phyloP scores from a whole-genome alignment of 2,113 vertebrate genomes.

The Sciurus niger region DNA sequence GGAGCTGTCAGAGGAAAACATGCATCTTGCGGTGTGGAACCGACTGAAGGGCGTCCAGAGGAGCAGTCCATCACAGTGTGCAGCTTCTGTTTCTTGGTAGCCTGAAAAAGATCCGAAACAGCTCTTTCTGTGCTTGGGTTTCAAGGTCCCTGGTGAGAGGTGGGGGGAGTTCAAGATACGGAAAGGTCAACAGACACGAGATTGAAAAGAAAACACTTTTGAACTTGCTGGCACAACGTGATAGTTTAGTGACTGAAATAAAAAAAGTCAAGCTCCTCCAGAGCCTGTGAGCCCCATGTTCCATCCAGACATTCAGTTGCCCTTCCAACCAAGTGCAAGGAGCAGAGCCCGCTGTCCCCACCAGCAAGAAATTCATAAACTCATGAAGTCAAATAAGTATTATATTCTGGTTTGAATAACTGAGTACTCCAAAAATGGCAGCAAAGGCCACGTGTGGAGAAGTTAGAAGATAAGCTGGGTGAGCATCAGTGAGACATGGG shows the following conservation, averaged over 20 bases:
- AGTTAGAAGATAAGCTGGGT: background rate
- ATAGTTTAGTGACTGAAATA: background rate
- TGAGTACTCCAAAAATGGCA: background rate
- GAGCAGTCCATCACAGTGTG: slow-evolving; percentile 92
- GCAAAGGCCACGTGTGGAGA: background rate
- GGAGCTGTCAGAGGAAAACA: slow-evolving; percentile 95
- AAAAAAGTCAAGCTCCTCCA: background rate
- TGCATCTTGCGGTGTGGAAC: slow-evolving; percentile 94
- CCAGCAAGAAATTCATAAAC: background rate
- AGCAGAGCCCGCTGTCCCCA: background rate
- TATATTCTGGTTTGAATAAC: background rate
- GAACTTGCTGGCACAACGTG: background rate
- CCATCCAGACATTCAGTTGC: background rate
- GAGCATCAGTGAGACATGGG: background rate
- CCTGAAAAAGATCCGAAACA: too few species aligned
- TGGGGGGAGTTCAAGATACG: background rate
- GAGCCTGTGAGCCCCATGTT: background rate
- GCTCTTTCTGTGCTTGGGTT: slow-evolving; percentile 93
- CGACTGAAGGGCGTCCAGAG: slow-evolving; percentile 97
- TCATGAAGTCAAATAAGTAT: background rate
- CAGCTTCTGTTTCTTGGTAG: slow-evolving; percentile 86
- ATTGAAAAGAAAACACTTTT: fast-evolving
- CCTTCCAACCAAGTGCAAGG: too few species aligned
- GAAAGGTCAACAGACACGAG: fast-evolving
- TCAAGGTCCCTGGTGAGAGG: slow-evolving; percentile 92